Percentiles rank a stretch among this genome's conserved stretches.
These are phyloP conservation scores for Capitulum mitella DNA, from an alignment of 2,888 invertebrate species.

Conservation along the genomic window DNA sequence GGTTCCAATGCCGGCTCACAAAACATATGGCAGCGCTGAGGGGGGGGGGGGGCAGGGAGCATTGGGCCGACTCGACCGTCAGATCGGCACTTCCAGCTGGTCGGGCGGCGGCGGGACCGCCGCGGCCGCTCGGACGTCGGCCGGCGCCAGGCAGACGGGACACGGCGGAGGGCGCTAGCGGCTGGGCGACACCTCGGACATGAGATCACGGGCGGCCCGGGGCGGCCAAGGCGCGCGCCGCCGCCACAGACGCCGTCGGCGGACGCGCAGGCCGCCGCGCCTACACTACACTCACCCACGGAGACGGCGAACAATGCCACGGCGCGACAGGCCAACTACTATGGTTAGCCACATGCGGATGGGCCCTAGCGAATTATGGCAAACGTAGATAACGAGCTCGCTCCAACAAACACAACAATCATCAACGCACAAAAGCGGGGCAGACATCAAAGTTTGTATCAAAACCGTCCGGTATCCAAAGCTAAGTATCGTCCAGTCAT, in stretches of 20 bases:
- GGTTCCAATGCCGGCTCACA: background rate
- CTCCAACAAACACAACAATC: slow-evolving; percentile 9
- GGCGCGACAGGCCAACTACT: background rate
- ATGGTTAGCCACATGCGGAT: background rate
- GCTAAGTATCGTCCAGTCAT: background rate
- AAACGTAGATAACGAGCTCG: background rate
- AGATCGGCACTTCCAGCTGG: slow-evolving; percentile 10
- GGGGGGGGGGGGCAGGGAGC: background rate
- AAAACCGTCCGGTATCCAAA: background rate
- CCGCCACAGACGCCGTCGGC: background rate
- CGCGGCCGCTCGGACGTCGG: no score
- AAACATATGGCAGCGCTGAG: slow-evolving; percentile 5
- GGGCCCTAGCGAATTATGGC: background rate
- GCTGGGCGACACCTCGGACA: background rate
- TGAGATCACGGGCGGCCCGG: background rate
- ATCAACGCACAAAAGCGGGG: background rate
- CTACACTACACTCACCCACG: background rate
- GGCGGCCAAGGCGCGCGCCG: no score
- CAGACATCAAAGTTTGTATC: slow-evolving; percentile 6
- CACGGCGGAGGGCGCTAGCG: background rate
- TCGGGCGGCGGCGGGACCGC: background rate
- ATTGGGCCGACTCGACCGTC: background rate
- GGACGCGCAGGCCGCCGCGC: background rate
- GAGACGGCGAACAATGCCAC: background rate
- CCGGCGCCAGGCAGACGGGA: no score